Evolutionary conservation across 2,888 invertebrate species (phyloP).

Genomic region (Aromia moschata): DNA sequence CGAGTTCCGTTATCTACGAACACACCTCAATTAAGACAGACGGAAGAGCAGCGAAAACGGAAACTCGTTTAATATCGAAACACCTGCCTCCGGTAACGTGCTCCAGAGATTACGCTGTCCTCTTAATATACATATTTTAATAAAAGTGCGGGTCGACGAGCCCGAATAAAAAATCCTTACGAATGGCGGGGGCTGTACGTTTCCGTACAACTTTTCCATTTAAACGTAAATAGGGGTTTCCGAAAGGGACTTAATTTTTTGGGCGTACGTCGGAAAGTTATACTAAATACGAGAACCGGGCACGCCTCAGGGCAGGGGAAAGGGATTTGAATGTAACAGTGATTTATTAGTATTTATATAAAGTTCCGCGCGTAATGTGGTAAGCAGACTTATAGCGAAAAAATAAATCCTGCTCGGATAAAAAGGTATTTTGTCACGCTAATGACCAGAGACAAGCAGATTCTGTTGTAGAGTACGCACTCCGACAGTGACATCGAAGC

Average conservation of each 20-base stretch:
- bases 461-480: no score
- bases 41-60: background rate
- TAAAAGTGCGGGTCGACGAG: background rate
- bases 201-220: background rate
- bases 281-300: background rate
- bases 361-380: background rate
- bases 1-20: no score
- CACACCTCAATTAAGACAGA: no score
- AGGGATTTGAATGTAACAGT: background rate
- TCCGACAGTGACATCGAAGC: no score
- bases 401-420: no score
- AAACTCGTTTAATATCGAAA: background rate
- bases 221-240: background rate
- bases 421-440: no score
- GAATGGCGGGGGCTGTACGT: background rate
- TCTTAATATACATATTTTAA: background rate
- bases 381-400: no score
- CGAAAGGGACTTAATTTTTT: background rate
- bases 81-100: background rate
- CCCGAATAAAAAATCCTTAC: background rate
- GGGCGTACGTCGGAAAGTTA: background rate
- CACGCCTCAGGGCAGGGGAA: background rate
- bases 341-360: background rate
- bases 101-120: background rate
- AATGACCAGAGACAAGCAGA: no score